These are phyloP conservation scores for Dipodomys merriami DNA, from an alignment of 2,113 vertebrate species.

Conservation along the genomic window DNA sequence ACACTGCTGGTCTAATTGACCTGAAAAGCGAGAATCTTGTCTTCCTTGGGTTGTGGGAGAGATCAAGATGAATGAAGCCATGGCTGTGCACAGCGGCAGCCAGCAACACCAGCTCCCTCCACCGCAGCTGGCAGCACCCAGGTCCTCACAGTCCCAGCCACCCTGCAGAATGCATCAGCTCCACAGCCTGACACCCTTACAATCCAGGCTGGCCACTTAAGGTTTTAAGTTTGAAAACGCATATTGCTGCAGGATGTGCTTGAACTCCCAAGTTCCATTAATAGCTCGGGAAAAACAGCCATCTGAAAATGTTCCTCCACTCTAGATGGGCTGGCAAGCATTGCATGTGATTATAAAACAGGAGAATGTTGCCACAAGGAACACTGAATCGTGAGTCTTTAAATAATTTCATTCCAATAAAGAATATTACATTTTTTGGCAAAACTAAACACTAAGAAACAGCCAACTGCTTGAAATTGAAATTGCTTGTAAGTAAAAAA, in stretches of 20 bases:
- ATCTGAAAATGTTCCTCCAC: conserved; percentile 14
- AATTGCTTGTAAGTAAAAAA: conserved; percentile 16
- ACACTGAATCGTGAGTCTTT: conserved; percentile 45
- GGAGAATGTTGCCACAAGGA: conserved; percentile 45
- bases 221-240: background rate
- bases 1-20: too few relatives aligned
- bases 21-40: background rate
- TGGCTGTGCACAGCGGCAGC: accelerated
- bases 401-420: conserved; percentile 39
- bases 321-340: conserved; percentile 25
- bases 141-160: background rate
- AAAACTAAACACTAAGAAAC: conserved; percentile 20
- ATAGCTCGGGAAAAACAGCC: conserved; percentile 47
- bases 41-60: background rate
- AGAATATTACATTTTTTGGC: background rate
- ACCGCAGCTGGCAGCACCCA: background rate
- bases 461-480: background rate
- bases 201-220: background rate
- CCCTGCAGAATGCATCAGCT: background rate
- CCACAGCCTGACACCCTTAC: accelerated
- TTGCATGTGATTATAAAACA: conserved; percentile 43
- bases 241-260: background rate
- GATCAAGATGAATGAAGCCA: background rate
- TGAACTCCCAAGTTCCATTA: conserved; percentile 6
- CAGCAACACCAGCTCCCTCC: background rate